Evolutionary conservation across 2,888 invertebrate species (phyloP).

Genomic region (Hypomecis punctinalis): DNA sequence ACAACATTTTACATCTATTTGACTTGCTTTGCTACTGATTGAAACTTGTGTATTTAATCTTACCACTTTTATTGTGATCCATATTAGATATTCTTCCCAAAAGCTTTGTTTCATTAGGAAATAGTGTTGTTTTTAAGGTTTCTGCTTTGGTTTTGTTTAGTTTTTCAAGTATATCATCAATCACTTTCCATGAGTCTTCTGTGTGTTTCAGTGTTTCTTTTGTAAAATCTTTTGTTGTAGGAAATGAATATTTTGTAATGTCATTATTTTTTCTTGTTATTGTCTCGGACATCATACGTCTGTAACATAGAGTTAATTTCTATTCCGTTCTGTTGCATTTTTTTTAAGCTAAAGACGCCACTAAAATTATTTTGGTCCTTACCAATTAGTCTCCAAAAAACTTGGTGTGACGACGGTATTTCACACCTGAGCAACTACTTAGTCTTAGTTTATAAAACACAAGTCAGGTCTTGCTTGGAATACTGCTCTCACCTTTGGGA

Average conservation of each 20-base stretch:
- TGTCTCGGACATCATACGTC: slow-evolving; percentile 11
- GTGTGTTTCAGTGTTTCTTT: slow-evolving; percentile 14
- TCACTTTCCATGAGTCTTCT: slow-evolving; percentile 47
- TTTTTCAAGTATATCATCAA: slow-evolving; percentile 56
- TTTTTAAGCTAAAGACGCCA: too few species aligned
- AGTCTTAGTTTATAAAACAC: too few species aligned
- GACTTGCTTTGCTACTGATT: too few species aligned
- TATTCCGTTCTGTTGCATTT: too few species aligned
- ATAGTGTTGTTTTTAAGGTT: slow-evolving; percentile 19
- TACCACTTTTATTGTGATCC: slow-evolving; percentile 59
- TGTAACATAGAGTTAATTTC: slow-evolving; percentile 7
- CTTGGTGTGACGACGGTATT: too few species aligned
- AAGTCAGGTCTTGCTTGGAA: too few species aligned
- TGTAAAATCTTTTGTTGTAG: slow-evolving; percentile 25
- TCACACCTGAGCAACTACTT: too few species aligned
- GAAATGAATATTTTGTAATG: slow-evolving; percentile 36
- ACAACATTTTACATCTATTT: too few species aligned
- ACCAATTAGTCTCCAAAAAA: too few species aligned
- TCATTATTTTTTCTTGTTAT: slow-evolving; percentile 19
- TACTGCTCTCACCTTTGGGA: too few species aligned
- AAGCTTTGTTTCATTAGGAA: slow-evolving; percentile 42
- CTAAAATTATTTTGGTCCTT: too few species aligned
- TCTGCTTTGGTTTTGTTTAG: slow-evolving; percentile 45
- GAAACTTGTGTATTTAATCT: slow-evolving; percentile 20
- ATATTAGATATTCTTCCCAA: slow-evolving; percentile 51